Percentiles rank a stretch among this genome's conserved stretches.
Evolutionary conservation across 2,113 vertebrate species (phyloP).

Genomic region (Collichthys lucidus): DNA sequence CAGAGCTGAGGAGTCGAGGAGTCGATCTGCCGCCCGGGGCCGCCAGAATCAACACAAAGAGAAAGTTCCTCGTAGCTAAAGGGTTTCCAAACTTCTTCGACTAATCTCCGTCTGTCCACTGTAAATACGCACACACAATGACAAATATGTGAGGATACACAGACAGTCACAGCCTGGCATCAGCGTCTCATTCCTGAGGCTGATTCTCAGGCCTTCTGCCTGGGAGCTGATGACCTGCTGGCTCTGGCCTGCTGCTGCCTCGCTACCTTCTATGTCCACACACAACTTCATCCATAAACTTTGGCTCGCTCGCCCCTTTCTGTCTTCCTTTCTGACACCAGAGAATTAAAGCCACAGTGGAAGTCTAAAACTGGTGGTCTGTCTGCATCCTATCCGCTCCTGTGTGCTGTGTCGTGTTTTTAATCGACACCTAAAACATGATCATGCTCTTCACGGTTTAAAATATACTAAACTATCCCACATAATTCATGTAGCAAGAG

Average conservation of each 20-base stretch:
- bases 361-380: background rate
- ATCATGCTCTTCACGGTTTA: too few species aligned
- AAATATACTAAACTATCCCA: too few species aligned
- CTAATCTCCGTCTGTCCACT: background rate
- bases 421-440: too few species aligned
- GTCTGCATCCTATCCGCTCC: background rate
- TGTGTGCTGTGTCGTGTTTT: background rate
- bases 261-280: slow-evolving; percentile 57
- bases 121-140: slow-evolving; percentile 21
- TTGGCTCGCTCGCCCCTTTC: slow-evolving; percentile 15
- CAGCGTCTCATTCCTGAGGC: slow-evolving; percentile 38
- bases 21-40: too few species aligned
- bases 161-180: slow-evolving; percentile 44
- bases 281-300: slow-evolving; percentile 31
- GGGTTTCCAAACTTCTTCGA: background rate
- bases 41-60: too few species aligned
- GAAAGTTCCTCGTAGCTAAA: background rate
- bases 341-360: background rate
- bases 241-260: slow-evolving; percentile 34
- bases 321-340: slow-evolving; percentile 2
- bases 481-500: too few species aligned
- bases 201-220: slow-evolving; percentile 48
- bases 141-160: slow-evolving; percentile 28
- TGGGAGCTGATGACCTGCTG: slow-evolving; percentile 50
- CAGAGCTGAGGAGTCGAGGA: background rate